These are phyloP conservation scores for Orchesellides sinensis DNA, from an alignment of 2,888 invertebrate species.

Conservation along the genomic window DNA sequence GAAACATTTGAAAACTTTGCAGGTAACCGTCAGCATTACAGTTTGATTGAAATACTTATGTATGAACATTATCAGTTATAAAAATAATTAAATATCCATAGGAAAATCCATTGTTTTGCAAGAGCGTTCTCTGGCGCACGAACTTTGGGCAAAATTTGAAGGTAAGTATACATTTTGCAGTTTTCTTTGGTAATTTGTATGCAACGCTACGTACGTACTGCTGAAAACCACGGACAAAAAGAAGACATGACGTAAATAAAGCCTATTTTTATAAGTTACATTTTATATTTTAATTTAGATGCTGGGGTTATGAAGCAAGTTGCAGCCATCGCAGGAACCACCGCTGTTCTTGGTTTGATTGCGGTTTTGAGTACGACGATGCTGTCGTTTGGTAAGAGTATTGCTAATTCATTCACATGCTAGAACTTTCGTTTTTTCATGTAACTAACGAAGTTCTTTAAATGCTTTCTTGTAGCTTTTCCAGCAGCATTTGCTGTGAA, in stretches of 20 bases:
- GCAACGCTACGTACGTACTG: neutral
- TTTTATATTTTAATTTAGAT: constrained; percentile 30
- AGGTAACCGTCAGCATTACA: constrained; percentile 18
- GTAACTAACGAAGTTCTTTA: neutral
- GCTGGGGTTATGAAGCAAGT: constrained; percentile 60
- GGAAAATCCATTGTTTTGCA: constrained; percentile 56
- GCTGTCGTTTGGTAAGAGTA: constrained; percentile 30
- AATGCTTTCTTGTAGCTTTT: too few species aligned
- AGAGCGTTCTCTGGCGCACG: constrained; percentile 51
- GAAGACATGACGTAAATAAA: too few species aligned
- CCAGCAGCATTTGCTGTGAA: constrained; percentile 51
- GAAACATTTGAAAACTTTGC: constrained; percentile 49
- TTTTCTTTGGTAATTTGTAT: neutral
- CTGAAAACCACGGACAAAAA: too few species aligned
- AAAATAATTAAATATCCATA: constrained; percentile 14
- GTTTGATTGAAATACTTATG: neutral
- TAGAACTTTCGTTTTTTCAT: neutral
- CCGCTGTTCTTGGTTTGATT: constrained; percentile 56
- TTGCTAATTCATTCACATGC: neutral
- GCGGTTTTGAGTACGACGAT: constrained; percentile 33
- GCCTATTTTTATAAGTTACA: neutral
- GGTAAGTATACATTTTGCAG: constrained; percentile 21
- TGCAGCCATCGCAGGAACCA: constrained; percentile 59
- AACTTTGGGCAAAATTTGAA: constrained; percentile 67
- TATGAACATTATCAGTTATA: neutral